These are phyloP conservation scores for Torymus auratus DNA, from an alignment of 2,888 invertebrate species.

Conservation along the genomic window DNA sequence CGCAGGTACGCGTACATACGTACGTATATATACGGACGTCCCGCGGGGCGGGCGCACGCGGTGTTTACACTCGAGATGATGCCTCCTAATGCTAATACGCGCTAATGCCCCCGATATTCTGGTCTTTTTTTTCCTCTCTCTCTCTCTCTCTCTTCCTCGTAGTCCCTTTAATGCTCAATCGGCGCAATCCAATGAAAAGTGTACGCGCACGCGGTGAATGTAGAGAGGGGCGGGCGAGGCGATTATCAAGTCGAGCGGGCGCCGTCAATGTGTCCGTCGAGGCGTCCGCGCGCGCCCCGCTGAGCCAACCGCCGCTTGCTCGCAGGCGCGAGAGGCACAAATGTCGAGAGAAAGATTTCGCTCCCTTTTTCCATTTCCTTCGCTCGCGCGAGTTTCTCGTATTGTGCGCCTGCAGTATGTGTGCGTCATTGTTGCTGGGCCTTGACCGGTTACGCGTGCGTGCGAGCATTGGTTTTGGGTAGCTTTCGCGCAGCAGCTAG, in stretches of 20 bases:
- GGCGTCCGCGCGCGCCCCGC: conserved; percentile 75
- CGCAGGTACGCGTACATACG: background rate
- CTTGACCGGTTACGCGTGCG: conserved; percentile 25
- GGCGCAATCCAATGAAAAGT: conserved; percentile 76
- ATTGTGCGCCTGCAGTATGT: conserved; percentile 1
- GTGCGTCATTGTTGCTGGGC: background rate
- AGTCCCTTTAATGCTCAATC: conserved; percentile 71
- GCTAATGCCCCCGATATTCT: conserved; percentile 68
- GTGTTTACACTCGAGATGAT: conserved; percentile 77
- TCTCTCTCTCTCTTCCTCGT: conserved; percentile 23
- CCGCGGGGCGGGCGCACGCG: conserved; percentile 75
- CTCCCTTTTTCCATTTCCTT: conserved; percentile 44
- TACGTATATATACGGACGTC: conserved; percentile 63
- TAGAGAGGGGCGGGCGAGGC: conserved; percentile 60
- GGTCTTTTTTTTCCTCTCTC: conserved; percentile 56
- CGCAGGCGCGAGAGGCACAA: conserved; percentile 57
- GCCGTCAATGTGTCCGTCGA: conserved; percentile 76
- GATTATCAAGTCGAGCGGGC: conserved; percentile 77
- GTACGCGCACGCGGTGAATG: conserved; percentile 69
- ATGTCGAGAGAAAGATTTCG: too few species aligned
- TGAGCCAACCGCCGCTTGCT: conserved; percentile 71
- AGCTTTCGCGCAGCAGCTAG: too few species aligned
- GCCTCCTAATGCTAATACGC: conserved; percentile 76
- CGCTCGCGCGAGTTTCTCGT: conserved; percentile 35
- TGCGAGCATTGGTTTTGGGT: too few species aligned